Base-by-base conservation (phyloP, 2,888 invertebrate species). In the Hirtodrosophila duncani region DNA sequence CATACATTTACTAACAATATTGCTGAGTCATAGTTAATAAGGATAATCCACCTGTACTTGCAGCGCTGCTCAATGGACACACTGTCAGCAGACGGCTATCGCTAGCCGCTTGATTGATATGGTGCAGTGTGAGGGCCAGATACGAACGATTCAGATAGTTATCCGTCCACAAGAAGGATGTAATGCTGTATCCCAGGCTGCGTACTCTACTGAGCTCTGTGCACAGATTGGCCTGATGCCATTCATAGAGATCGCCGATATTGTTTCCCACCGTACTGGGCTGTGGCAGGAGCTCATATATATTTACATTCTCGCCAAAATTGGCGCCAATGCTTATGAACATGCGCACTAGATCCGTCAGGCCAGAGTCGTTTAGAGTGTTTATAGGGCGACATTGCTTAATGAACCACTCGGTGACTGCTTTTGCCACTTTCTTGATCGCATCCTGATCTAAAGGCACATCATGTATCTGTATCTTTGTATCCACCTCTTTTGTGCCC, bases 231-330 rank as follows among this genome's bases (percentile, higher is more conserved):
- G 14, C 16, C 1, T 10, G 16, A 8, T 44, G 21, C 5, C 11
- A 14, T 23, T 36, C 29, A 21, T 44, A 44, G 4, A 36, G 8
- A 2, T 36, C 44, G 5, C 20, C 16, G 5, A 44, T 36, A 21
- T 29, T 29, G 0, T 7, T 6, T 6, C 29, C 16, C 1, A 44
- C 10, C 1, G 10, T 5, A 7, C 10, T 3, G 6, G 10, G 14
- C 3, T 11, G 20, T 2, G 44, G 44, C 21, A 36, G 14, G 17
- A 44, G 8, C 1, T 9, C 6, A 2, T 44, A 16, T 3, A 44
- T 21, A 7, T 36, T 44, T 0, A 44, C 21, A 11, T 36, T 44
- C 7, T 44, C 44, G 1, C 44, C 44, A 29, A 44, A 36, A 1
- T 17, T n/a, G 20, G 44, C 21, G 2, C 44, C 44, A 7, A 44